Percentiles rank a stretch among this genome's conserved stretches.
These are phyloP conservation scores for Neodon shergylaensis DNA, from an alignment of 2,113 vertebrate species.

Conservation along the genomic window DNA sequence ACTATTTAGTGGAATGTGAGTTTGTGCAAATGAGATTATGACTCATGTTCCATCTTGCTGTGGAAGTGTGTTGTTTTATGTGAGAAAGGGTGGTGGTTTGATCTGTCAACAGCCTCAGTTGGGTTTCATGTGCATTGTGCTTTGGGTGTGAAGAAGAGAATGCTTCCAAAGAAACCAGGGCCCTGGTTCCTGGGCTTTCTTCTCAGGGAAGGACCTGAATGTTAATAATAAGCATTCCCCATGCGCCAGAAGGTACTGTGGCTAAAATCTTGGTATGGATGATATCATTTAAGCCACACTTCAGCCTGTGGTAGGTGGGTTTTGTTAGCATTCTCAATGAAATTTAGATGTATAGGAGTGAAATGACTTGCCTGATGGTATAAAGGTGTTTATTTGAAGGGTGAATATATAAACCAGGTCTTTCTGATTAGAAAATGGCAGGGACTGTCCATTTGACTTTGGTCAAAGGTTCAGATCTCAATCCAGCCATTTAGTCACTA, in stretches of 20 bases:
- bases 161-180: background rate
- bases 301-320: background rate
- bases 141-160: background rate
- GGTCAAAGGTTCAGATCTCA: conserved; percentile 18
- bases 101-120: background rate
- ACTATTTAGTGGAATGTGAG: conserved; percentile 63
- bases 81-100: conserved; percentile 31
- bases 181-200: background rate
- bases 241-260: background rate
- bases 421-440: background rate
- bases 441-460: background rate
- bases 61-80: conserved; percentile 50
- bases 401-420: background rate
- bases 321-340: conserved; percentile 28
- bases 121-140: background rate
- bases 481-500: background rate
- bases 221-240: background rate
- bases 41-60: conserved; percentile 54
- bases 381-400: background rate
- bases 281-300: background rate
- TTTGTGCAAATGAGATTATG: conserved; percentile 62
- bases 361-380: background rate
- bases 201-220: background rate
- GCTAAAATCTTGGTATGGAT: background rate
- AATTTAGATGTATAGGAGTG: conserved; percentile 14